phyloP scores from a whole-genome alignment of 2,113 vertebrate species.

The Anas platyrhynchos region DNA sequence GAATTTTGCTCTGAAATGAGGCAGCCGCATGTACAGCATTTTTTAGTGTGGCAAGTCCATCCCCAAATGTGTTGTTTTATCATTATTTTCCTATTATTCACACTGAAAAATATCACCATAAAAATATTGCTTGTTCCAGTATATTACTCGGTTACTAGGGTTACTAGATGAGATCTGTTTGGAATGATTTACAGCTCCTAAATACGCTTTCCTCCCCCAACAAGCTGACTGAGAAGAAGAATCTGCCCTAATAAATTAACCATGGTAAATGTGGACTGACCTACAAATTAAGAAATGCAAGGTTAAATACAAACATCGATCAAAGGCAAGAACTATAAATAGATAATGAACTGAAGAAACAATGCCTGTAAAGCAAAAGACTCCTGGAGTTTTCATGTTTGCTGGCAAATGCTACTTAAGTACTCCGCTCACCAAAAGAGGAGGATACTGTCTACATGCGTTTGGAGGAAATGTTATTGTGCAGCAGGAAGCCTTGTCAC shows the following conservation, averaged over 20 bases:
- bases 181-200: constrained; percentile 56
- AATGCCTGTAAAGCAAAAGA: constrained; percentile 50
- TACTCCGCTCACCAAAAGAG: background rate
- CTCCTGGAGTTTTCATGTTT: background rate
- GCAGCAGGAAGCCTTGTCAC: background rate
- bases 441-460: background rate
- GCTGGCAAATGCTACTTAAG: background rate
- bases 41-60: constrained; percentile 37
- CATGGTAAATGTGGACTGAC: constrained; percentile 52
- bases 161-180: constrained; percentile 63
- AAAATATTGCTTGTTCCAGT: constrained; percentile 57
- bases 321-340: constrained; percentile 66
- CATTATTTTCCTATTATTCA: constrained; percentile 63
- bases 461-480: background rate
- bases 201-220: constrained; percentile 11
- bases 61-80: constrained; percentile 38
- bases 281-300: constrained; percentile 73
- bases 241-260: constrained; percentile 69
- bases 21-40: background rate
- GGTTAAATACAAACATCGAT: constrained; percentile 69
- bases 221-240: constrained; percentile 31
- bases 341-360: constrained; percentile 67
- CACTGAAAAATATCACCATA: constrained; percentile 17
- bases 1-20: constrained; percentile 33
- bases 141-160: constrained; percentile 63